Base-by-base conservation (phyloP, 2,113 vertebrate species). In the Crotalus horridus region DNA sequence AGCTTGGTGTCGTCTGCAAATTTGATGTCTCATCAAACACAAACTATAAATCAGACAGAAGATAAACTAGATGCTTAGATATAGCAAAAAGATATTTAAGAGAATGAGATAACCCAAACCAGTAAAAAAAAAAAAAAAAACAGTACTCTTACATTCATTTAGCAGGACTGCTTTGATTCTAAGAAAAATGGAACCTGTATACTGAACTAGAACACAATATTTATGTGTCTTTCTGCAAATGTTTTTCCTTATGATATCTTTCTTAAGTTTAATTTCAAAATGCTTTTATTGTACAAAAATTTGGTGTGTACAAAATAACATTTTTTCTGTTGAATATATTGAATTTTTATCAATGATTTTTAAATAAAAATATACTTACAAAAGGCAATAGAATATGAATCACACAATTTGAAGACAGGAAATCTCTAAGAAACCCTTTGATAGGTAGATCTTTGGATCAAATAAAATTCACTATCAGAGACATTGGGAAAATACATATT, bases 21-120 rank as follows among this genome's bases (percentile, higher is more conserved):
- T n/a, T n/a, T n/a, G n/a, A n/a, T n/a, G n/a, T n/a, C 46, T 93
- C 88, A 93, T 90, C 88, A 93, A 90, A 46, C 88, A 93, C 92
- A 93, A 86, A 61, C 88, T 85, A 59, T 46, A 39, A 85, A 90
- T 61, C 88, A 93, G 87, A 85, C 53, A 89, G 74, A 93, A 59
- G 74, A 20, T 90, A 74, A 90, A 86, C 74, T 89, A 85, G 29
- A 13, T 20, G 17, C 55, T 39, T 17, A 51, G 69, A 89, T 85
- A 56, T 53, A 93, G 69, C 55, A 92, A 55, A 51, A 92, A 48
- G 69, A 48, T 85, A 89, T 51, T 56, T 29, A 89, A n/a, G 46
- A 88, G 86, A 92, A 88, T 43, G 48, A 85, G 91, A 92, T 92
- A 92, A 54, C 87, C 51, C 6, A 81, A 87, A 92, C 88, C 91